Percentiles rank a stretch among this genome's conserved stretches.
Evolutionary conservation across 2,888 invertebrate species (phyloP).

Genomic region (Mechanitis messenoides): DNA sequence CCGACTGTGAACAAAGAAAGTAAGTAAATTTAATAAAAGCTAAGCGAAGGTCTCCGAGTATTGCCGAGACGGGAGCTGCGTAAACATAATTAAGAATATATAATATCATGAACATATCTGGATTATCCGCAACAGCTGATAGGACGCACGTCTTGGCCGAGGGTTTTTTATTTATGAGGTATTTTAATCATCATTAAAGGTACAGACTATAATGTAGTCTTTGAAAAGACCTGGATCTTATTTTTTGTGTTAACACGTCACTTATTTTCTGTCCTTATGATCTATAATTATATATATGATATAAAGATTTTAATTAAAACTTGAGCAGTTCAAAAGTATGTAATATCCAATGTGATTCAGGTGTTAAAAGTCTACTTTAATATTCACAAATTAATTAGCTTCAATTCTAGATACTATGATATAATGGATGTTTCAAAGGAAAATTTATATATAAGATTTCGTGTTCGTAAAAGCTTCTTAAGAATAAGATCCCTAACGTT

Average conservation of each 20-base stretch:
- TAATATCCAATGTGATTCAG: too few species aligned
- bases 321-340: too few species aligned
- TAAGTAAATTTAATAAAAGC: conserved; percentile 38
- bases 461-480: conserved; percentile 14
- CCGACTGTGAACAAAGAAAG: conserved; percentile 31
- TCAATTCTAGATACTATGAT: not conserved
- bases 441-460: conserved; percentile 15
- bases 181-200: too few species aligned
- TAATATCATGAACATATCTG: conserved; percentile 33
- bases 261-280: too few species aligned
- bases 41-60: conserved; percentile 31
- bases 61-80: conserved; percentile 28
- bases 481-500: conserved; percentile 21
- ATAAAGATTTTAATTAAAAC: too few species aligned
- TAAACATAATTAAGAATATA: conserved; percentile 45
- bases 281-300: too few species aligned
- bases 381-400: not conserved
- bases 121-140: conserved; percentile 35
- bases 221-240: too few species aligned
- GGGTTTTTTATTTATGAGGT: conserved; percentile 17
- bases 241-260: too few species aligned
- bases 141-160: conserved; percentile 35
- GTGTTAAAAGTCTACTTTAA: not conserved
- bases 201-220: too few species aligned
- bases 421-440: conserved; percentile 1